These are phyloP conservation scores for Dascyllus trimaculatus DNA, from an alignment of 2,113 vertebrate species.

Conservation along the genomic window DNA sequence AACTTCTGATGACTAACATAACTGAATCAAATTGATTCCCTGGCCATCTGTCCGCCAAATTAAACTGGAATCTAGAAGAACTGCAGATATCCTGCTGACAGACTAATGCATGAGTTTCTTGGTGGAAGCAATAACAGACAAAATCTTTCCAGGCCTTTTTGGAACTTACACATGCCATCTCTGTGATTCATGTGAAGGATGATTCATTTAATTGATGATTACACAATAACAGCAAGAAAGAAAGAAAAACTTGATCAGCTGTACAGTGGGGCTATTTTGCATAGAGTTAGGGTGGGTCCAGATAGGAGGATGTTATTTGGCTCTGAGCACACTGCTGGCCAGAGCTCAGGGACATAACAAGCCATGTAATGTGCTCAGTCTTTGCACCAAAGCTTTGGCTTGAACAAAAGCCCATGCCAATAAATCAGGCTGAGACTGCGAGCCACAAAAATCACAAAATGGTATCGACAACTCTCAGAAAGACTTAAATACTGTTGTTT, in stretches of 20 bases:
- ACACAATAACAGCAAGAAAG: neutral
- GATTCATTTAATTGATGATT: constrained; percentile 34
- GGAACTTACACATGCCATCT: constrained; percentile 16
- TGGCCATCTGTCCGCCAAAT: constrained; percentile 19
- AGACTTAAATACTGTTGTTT: constrained; percentile 17
- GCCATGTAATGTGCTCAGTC: constrained; percentile 59
- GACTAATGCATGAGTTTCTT: constrained; percentile 24
- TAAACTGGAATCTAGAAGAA: constrained; percentile 2
- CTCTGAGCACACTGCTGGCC: constrained; percentile 47
- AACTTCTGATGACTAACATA: constrained; percentile 31
- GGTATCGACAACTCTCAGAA: constrained; percentile 14
- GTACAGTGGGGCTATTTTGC: constrained; percentile 11
- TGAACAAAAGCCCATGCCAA: constrained; percentile 43
- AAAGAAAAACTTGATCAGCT: constrained; percentile 18
- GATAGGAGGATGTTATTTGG: constrained; percentile 50
- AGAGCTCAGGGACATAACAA: constrained; percentile 57
- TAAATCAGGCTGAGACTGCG: constrained; percentile 46
- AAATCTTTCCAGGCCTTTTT: constrained; percentile 30
- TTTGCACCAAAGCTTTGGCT: constrained; percentile 58
- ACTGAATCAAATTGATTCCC: constrained; percentile 25
- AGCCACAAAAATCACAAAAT: constrained; percentile 32
- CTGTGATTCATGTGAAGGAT: constrained; percentile 32
- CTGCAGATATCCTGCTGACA: constrained; percentile 39
- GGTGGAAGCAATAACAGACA: constrained; percentile 16
- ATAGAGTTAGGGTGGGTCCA: constrained; percentile 35